A percentile compares a stretch with the other conserved stretches of the same genome.
phyloP scores from a whole-genome alignment of 2,113 vertebrate genomes.

The Elaphurus davidianus region DNA sequence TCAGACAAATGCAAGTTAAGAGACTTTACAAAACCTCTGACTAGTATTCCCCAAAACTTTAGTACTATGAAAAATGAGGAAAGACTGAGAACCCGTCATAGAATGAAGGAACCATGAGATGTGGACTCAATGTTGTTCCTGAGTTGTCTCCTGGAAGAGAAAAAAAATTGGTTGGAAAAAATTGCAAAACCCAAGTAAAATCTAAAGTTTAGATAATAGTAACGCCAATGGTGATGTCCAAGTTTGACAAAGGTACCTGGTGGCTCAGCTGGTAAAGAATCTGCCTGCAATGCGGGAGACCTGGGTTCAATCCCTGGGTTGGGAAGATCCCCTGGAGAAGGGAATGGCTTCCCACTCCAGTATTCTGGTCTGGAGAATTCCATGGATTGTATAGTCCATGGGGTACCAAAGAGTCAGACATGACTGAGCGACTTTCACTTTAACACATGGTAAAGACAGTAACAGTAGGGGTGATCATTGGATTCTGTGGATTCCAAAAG shows the following conservation, averaged over 20 bases:
- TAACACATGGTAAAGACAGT: not conserved
- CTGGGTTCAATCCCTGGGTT: not conserved
- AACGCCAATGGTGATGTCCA: not conserved
- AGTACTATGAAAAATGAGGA: not conserved
- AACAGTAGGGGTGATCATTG: not conserved
- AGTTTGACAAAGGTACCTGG: not conserved
- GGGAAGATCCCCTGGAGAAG: not conserved
- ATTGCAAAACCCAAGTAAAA: not conserved
- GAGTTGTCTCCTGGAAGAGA: not conserved
- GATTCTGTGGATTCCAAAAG: not conserved
- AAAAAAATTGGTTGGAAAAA: not conserved
- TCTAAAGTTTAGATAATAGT: not conserved
- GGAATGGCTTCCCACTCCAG: not conserved
- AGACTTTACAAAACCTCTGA: not conserved
- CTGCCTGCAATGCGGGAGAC: fast-evolving
- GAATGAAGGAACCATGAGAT: not conserved
- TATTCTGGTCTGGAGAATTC: not conserved
- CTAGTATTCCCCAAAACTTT: not conserved
- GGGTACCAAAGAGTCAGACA: not conserved
- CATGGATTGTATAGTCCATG: too few species aligned
- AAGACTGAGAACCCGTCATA: not conserved
- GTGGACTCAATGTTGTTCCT: not conserved
- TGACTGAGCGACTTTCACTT: not conserved
- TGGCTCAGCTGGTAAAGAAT: not conserved
- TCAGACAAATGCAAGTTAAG: not conserved